Percentiles rank a stretch among this genome's conserved stretches.
Conservation (phyloP, 2,888 invertebrate genomes). For the Ophonus ardosiacus region DNA sequence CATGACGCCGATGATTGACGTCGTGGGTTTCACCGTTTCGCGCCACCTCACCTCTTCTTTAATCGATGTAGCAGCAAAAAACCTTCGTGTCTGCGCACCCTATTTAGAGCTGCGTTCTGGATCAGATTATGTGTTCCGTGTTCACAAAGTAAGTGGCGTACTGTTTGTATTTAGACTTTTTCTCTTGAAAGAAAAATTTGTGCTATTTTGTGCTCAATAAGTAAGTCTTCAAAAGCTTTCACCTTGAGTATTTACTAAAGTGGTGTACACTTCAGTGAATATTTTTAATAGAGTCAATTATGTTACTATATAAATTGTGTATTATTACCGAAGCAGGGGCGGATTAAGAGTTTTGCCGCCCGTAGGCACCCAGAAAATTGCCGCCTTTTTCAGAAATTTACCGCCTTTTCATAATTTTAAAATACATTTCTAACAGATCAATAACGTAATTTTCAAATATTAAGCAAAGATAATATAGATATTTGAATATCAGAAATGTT, state of each 20-base stretch:
- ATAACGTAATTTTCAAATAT: too few relatives aligned
- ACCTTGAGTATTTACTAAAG: not conserved
- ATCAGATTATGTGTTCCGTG: slow-evolving; percentile 24
- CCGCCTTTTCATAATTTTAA: too few relatives aligned
- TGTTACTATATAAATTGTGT: too few relatives aligned
- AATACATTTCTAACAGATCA: too few relatives aligned
- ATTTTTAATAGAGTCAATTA: too few relatives aligned
- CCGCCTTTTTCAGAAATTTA: too few relatives aligned
- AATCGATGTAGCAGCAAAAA: slow-evolving; percentile 46
- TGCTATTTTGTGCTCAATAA: not conserved
- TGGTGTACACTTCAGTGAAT: not conserved
- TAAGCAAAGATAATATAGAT: too few relatives aligned
- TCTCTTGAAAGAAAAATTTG: not conserved
- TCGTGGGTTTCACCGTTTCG: not conserved
- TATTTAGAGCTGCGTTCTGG: not conserved
- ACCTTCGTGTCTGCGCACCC: not conserved
- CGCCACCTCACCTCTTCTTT: not conserved
- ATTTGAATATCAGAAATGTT: too few relatives aligned
- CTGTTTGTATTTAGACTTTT: slow-evolving; percentile 5
- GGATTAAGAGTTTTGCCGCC: too few relatives aligned
- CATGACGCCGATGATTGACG: slow-evolving; percentile 33
- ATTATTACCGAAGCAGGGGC: too few relatives aligned
- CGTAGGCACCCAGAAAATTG: too few relatives aligned
- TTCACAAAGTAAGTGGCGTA: not conserved
- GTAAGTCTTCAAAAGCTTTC: not conserved